Percentiles rank a stretch among this genome's conserved stretches.
These are phyloP conservation scores for Diplodus puntazzo DNA, from an alignment of 2,797 vertebrate genomes.

Conservation along the genomic window DNA sequence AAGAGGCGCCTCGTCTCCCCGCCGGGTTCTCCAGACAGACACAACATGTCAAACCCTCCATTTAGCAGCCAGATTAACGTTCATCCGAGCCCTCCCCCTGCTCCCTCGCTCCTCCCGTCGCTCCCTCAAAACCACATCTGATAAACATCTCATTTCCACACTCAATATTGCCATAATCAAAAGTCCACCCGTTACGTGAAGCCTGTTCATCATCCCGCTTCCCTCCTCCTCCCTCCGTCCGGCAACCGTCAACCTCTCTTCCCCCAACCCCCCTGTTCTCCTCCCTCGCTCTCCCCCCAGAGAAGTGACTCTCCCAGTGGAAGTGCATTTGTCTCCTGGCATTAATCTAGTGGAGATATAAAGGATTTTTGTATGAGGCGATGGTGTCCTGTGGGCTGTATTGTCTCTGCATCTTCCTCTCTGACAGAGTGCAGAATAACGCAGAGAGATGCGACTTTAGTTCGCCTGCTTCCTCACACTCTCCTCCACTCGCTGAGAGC, in stretches of 20 bases:
- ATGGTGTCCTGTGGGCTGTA: slow-evolving; percentile 68
- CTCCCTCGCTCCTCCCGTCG: slow-evolving; percentile 77
- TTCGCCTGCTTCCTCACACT: slow-evolving; percentile 59
- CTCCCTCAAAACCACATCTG: slow-evolving; percentile 89
- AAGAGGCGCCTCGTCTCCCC: slow-evolving; percentile 37
- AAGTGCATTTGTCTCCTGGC: slow-evolving; percentile 74
- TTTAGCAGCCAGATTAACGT: slow-evolving; percentile 88
- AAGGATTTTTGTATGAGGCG: slow-evolving; percentile 75
- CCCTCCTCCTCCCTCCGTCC: slow-evolving; percentile 75
- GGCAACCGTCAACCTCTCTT: slow-evolving; percentile 58
- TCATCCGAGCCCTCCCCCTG: slow-evolving; percentile 80
- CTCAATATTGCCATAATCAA: slow-evolving; percentile 90
- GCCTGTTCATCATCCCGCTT: slow-evolving; percentile 87
- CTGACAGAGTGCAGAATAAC: slow-evolving; percentile 77
- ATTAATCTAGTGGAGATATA: slow-evolving; percentile 75
- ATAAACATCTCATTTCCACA: slow-evolving; percentile 88
- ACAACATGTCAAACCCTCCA: slow-evolving; percentile 79
- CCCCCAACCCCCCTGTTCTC: slow-evolving; percentile 31
- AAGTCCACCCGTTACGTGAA: slow-evolving; percentile 84
- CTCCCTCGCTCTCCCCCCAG: slow-evolving; percentile 43
- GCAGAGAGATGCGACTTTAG: slow-evolving; percentile 77
- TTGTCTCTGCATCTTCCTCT: slow-evolving; percentile 75
- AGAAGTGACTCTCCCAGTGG: slow-evolving; percentile 61
- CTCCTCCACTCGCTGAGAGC: slow-evolving; percentile 61
- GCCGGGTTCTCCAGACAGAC: slow-evolving; percentile 74